Conservation (phyloP, 2,113 vertebrate genomes). For the Rhea americana region DNA sequence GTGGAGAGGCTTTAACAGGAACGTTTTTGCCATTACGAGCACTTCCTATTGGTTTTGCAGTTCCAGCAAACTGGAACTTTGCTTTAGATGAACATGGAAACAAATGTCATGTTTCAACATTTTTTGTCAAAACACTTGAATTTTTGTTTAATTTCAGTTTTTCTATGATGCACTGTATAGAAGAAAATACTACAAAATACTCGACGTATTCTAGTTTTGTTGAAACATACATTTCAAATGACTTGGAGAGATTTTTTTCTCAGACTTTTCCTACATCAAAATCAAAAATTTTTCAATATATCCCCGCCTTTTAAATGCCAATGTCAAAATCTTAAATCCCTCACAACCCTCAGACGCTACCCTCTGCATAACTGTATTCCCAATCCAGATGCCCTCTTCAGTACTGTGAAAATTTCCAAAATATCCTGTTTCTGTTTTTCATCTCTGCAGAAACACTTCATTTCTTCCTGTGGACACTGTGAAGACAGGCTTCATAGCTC, state of each 20-base stretch:
- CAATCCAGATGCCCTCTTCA: background rate
- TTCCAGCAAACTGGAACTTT: background rate
- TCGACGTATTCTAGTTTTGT: background rate
- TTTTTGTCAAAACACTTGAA: background rate
- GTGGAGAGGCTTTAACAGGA: background rate
- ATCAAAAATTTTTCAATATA: background rate
- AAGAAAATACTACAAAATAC: background rate
- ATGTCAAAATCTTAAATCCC: background rate
- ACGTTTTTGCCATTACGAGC: background rate
- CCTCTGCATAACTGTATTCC: background rate
- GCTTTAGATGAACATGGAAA: background rate
- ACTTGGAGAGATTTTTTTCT: background rate
- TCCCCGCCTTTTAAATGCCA: background rate
- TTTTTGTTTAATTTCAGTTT: background rate
- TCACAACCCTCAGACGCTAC: background rate
- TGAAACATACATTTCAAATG: background rate
- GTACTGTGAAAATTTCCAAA: background rate
- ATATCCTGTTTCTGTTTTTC: conserved; percentile 9
- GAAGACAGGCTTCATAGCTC: background rate
- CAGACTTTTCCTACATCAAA: background rate
- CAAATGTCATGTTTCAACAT: background rate
- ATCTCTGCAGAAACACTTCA: background rate
- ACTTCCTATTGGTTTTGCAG: background rate
- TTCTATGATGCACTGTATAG: background rate
- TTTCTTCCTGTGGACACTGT: background rate